Base-by-base conservation (phyloP, 1,140 invertebrate species). In the Drosophila teissieri region DNA sequence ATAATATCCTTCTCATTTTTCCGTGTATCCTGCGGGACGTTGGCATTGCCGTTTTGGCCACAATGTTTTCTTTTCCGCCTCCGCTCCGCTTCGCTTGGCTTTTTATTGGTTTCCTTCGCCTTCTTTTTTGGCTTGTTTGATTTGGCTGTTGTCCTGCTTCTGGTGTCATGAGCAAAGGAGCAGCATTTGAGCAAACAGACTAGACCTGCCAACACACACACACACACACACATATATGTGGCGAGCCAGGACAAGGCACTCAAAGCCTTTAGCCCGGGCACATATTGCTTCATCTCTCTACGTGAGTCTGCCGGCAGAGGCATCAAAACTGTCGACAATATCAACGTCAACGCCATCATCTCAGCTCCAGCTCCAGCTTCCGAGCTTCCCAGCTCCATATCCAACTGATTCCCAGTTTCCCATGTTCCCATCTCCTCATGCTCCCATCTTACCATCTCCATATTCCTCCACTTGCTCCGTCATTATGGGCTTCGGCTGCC, bases 161-260 rank as follows among this genome's bases (percentile, higher is more conserved):
- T 86, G 79, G 83, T 88, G 83, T 88, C 83, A 88, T 88, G 83
- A 88, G 83, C 80, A 88, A 88, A 89, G 84, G 83, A 84, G 83
- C 70, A 68, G 80, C 84, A 88, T 89, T 88, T 73, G 72, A 67
- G 84, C 83, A 88, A 88, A 88, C 85, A 88, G 88, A 83, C 84
- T 80, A 88, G 84, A 89, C 83, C 83, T 88, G 84, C 65, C 73
- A 73, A n/a, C 62, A 62, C 55, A 69, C 53, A 72, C 42, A 58
- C 46, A 42, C 12, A 42, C 42, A 57, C 15, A 48, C 27, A 17
- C 2, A 22, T 14, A 8, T 27, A 48, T 40, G 36, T 12, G 45
- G 14, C 10, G 8, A 10, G 22, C 17, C 22, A 65, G 42, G 15
- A 52, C 49, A 24, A 27, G 40, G 19, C 63, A 45, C 65, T 69